These are phyloP conservation scores for Sphenopsis melanotis DNA, from an alignment of 2,797 vertebrate species.

Conservation along the genomic window DNA sequence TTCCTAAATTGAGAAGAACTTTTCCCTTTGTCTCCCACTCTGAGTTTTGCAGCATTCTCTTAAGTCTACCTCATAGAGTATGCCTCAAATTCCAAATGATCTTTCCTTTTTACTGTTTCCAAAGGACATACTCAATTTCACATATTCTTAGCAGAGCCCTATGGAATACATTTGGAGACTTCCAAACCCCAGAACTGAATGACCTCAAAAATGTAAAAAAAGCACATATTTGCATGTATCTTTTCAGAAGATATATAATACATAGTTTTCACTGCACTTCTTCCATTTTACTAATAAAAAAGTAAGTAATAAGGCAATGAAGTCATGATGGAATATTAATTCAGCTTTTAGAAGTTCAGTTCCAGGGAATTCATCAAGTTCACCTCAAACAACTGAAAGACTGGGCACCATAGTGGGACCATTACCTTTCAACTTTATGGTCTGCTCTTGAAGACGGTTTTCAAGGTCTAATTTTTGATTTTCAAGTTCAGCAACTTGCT, in stretches of 20 bases:
- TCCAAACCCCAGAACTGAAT: neutral
- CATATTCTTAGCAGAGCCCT: neutral
- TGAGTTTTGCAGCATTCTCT: neutral
- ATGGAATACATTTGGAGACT: neutral
- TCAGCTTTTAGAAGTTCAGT: neutral
- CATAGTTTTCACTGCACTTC: neutral
- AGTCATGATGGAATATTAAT: neutral
- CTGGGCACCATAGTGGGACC: neutral
- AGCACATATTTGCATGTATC: neutral
- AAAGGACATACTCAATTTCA: neutral
- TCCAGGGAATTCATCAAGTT: neutral
- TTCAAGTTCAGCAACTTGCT: slow-evolving; percentile 88
- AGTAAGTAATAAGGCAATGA: neutral
- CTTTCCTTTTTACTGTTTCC: neutral
- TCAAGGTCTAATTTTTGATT: slow-evolving; percentile 89
- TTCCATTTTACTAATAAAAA: neutral
- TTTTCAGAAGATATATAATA: neutral
- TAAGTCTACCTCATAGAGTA: neutral
- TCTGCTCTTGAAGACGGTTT: slow-evolving; percentile 77
- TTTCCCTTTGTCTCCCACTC: neutral
- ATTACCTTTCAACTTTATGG: slow-evolving; percentile 80
- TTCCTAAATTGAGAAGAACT: neutral
- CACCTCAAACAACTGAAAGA: neutral
- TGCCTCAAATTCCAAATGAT: neutral
- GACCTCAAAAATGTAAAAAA: neutral